Percentiles rank a stretch among this genome's conserved stretches.
Evolutionary conservation across 2,113 vertebrate genomes (phyloP).

Genomic region (Eptesicus fuscus): DNA sequence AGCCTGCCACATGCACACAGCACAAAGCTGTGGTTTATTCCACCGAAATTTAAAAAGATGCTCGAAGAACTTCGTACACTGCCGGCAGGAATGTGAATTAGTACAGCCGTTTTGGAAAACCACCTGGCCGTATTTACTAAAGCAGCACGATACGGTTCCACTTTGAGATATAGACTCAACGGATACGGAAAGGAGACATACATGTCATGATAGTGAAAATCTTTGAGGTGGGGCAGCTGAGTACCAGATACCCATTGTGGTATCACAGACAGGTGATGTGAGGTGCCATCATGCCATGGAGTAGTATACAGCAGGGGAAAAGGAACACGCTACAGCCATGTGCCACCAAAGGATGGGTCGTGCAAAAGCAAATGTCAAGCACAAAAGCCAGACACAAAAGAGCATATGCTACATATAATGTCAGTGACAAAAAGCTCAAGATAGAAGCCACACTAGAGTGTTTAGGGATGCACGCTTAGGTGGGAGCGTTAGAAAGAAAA

Average conservation of each 20-base stretch:
- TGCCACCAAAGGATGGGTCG: accelerated
- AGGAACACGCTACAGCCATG: accelerated
- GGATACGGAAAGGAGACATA: not conserved
- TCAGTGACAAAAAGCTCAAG: not conserved
- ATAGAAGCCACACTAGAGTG: not conserved
- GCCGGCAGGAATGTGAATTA: not conserved
- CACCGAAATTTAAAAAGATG: not conserved
- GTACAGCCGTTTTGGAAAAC: not conserved
- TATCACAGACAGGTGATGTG: not conserved
- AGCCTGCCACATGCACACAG: not conserved
- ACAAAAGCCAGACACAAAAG: not conserved
- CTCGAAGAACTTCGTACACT: not conserved
- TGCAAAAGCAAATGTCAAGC: not conserved
- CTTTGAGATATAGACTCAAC: too few relatives aligned
- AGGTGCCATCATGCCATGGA: accelerated
- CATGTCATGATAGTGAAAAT: not conserved
- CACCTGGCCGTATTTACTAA: not conserved
- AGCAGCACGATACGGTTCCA: not conserved
- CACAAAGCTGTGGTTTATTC: not conserved
- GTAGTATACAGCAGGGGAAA: not conserved
- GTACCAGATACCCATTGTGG: not conserved
- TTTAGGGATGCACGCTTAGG: not conserved
- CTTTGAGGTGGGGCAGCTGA: not conserved
- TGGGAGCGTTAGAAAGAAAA: not conserved
- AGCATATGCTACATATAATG: too few relatives aligned